Evolutionary conservation across 2,888 invertebrate species (phyloP).

Genomic region (Lissocephala sabroskyi): DNA sequence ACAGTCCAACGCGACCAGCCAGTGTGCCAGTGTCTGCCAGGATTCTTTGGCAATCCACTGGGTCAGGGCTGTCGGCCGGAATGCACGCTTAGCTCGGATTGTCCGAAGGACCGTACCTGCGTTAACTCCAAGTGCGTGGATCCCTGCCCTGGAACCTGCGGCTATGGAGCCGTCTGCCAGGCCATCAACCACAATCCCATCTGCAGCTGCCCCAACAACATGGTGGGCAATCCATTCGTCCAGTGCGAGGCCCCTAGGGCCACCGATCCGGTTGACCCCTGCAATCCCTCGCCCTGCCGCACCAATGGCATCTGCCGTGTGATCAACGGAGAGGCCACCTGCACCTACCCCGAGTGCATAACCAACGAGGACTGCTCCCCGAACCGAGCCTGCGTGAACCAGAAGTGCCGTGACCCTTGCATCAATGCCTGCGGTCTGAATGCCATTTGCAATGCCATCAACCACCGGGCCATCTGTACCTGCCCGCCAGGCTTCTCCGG

Average conservation of each 20-base stretch:
- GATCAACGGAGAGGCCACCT: slow-evolving; percentile 80
- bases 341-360: slow-evolving; percentile 89
- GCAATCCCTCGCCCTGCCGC: slow-evolving; percentile 88
- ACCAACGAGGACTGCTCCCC: slow-evolving; percentile 91
- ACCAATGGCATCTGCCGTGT: slow-evolving; percentile 86
- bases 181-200: slow-evolving; percentile 89
- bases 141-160: slow-evolving; percentile 87
- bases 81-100: slow-evolving; percentile 87
- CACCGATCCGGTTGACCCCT: slow-evolving; percentile 78
- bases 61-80: slow-evolving; percentile 85
- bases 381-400: slow-evolving; percentile 85
- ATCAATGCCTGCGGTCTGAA: slow-evolving; percentile 87
- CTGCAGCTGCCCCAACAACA: slow-evolving; percentile 83
- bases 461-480: slow-evolving; percentile 87
- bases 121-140: slow-evolving; percentile 85
- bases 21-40: slow-evolving; percentile 83
- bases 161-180: slow-evolving; percentile 83
- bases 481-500: slow-evolving; percentile 87
- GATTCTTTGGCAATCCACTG: slow-evolving; percentile 80
- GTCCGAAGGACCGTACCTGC: slow-evolving; percentile 82
- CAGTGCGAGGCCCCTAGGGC: slow-evolving; percentile 75
- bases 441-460: slow-evolving; percentile 84
- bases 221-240: slow-evolving; percentile 86
- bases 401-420: slow-evolving; percentile 89
- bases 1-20: slow-evolving; percentile 75